Conservation (phyloP, 2,888 invertebrate species). For the Apomyelois bistriatella region DNA sequence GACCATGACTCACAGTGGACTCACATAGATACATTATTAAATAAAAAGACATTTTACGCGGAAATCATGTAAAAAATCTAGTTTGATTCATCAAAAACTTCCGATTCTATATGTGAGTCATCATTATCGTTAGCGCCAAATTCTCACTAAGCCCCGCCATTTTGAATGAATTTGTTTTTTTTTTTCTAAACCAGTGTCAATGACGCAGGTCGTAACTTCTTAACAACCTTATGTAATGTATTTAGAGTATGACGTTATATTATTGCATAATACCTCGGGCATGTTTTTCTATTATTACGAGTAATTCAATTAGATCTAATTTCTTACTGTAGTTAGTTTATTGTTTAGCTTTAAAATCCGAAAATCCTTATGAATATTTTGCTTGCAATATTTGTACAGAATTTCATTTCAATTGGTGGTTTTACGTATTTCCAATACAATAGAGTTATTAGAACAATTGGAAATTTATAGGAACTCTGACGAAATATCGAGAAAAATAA, state of each 20-base stretch:
- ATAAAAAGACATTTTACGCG: conserved; percentile 8
- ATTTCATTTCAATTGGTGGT: too few species aligned
- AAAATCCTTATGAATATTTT: too few species aligned
- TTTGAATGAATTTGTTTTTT: conserved; percentile 22
- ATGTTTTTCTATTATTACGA: background rate
- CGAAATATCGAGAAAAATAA: too few species aligned
- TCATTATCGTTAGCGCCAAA: conserved; percentile 22
- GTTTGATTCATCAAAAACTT: conserved; percentile 26
- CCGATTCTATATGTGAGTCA: conserved; percentile 19
- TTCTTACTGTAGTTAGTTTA: background rate
- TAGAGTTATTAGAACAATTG: too few species aligned
- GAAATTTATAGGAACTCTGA: too few species aligned
- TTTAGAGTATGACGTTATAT: background rate
- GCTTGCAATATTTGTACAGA: too few species aligned
- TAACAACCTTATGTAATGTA: conserved; percentile 1
- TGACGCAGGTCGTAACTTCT: conserved; percentile 17
- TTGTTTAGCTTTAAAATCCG: too few species aligned
- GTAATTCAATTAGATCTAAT: background rate
- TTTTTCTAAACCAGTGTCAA: conserved; percentile 22
- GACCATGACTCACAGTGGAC: conserved; percentile 14
- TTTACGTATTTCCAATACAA: too few species aligned
- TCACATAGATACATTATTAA: background rate
- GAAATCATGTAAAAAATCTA: conserved; percentile 17
- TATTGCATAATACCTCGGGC: background rate
- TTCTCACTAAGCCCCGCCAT: conserved; percentile 17